Percentiles rank a stretch among this genome's conserved stretches.
phyloP scores from a whole-genome alignment of 2,113 vertebrate species.

The Mormoops blainvillei region DNA sequence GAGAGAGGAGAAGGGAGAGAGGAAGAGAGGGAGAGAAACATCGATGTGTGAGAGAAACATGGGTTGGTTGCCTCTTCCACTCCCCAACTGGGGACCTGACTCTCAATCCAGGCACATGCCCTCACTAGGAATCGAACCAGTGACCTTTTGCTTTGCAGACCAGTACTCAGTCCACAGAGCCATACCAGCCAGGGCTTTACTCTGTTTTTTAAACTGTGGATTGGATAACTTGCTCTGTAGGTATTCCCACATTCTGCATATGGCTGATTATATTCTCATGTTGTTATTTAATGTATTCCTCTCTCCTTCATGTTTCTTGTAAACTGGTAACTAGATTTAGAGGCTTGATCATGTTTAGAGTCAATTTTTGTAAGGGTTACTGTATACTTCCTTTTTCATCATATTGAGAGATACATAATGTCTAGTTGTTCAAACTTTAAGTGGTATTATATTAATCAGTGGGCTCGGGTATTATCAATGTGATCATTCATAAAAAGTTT shows the following conservation, averaged over 20 bases:
- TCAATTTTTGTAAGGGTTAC: neutral
- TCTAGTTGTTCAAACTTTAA: neutral
- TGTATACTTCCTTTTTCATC: neutral
- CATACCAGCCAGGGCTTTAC: too few species aligned
- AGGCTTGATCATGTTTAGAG: neutral
- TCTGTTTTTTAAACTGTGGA: neutral
- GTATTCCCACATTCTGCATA: neutral
- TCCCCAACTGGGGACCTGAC: too few species aligned
- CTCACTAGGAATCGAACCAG: too few species aligned
- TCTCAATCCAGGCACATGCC: too few species aligned
- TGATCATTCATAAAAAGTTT: neutral
- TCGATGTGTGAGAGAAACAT: too few species aligned
- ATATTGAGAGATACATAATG: neutral
- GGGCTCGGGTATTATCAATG: neutral
- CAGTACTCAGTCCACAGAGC: too few species aligned
- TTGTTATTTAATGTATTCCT: neutral
- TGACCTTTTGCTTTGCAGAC: neutral
- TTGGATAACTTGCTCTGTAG: neutral
- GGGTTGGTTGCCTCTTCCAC: too few species aligned
- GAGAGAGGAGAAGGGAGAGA: too few species aligned
- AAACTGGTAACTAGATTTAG: neutral
- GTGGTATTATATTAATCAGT: neutral
- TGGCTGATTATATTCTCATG: neutral
- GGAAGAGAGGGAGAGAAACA: too few species aligned
- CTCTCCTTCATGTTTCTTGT: neutral